Base-by-base conservation (phyloP, 2,797 vertebrate genomes). In the Bufotes viridis region DNA sequence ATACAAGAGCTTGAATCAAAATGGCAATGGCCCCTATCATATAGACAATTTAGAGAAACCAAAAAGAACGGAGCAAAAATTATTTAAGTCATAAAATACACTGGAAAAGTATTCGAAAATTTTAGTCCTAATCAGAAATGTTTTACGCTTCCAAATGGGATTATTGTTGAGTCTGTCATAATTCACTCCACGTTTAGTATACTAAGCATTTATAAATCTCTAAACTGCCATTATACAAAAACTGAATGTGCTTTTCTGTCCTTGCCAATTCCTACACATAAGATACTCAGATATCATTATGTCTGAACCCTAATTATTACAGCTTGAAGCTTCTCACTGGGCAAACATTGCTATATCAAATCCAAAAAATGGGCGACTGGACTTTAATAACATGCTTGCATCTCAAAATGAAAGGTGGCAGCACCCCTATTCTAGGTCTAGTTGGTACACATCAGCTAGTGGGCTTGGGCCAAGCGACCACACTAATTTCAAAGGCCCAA, bases 141-240 rank as follows among this genome's bases (percentile, higher is more conserved):
- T 53, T 29, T 55, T 18, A 84, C 88, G 88, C 90, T 91, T 93
- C 93, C 83, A 90, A 89, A 93, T 92, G 18, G 15, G 51, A 93
- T 93, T 90, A 55, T 91, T 93, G 93, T 90, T 90, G 69, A 89
- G 90, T 86, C 89, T 87, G 80, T 84, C 91, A 88, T 92, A 93
- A 92, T 91, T 94, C 93, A 94, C 79, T 92, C 86, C 91, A 92
- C 87, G 93, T 92, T 92, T 91, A 11, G 89, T 3, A 1, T 89
- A 63, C 89, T 92, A 87, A 91, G 24, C n/a, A 24, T 81, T 74
- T 51, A 58, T 75, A 81, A 42, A 72, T 51, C 67, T 87, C n/a
- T 53, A 34, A 61, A 69, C 13, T 76, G 42, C 13, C 29, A 26
- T 75, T 75, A 26, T n/a, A 24, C 29, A 24, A 8, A 82, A 69